Evolutionary conservation across 2,888 invertebrate genomes (phyloP).

Genomic region (Campoplex nolae): DNA sequence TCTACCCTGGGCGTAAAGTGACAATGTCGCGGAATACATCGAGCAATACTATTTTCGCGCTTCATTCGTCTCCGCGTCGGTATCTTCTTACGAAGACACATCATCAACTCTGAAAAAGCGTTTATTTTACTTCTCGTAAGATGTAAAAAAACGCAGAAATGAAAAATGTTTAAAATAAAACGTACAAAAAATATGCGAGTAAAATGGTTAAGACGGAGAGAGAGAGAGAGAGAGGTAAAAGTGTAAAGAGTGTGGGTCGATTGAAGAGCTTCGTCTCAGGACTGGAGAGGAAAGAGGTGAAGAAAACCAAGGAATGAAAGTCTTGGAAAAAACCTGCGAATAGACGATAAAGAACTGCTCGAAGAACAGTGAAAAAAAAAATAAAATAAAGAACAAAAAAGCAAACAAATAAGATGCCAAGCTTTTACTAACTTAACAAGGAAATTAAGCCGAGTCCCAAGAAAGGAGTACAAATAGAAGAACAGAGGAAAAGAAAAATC

Average conservation of each 20-base stretch:
- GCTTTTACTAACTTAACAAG: slow-evolving; percentile 66
- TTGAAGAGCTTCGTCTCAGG: slow-evolving; percentile 47
- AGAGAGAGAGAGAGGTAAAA: not conserved
- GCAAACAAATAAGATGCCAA: slow-evolving; percentile 60
- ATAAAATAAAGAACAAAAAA: slow-evolving; percentile 32
- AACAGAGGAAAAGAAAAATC: slow-evolving; percentile 13
- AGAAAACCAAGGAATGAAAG: slow-evolving; percentile 69
- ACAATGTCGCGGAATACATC: slow-evolving; percentile 25
- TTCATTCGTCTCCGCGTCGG: slow-evolving; percentile 29
- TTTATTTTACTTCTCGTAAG: slow-evolving; percentile 55
- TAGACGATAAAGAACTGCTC: slow-evolving; percentile 41
- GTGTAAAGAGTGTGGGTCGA: slow-evolving; percentile 51
- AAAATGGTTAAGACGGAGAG: slow-evolving; percentile 47
- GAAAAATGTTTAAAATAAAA: not conserved
- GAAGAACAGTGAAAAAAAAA: slow-evolving; percentile 8
- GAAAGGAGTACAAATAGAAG: slow-evolving; percentile 26
- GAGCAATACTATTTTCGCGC: slow-evolving; percentile 44
- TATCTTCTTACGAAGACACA: slow-evolving; percentile 56
- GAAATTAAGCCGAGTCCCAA: slow-evolving; percentile 62
- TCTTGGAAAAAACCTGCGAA: slow-evolving; percentile 51
- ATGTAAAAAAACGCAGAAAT: slow-evolving; percentile 23
- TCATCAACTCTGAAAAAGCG: slow-evolving; percentile 45
- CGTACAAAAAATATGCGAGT: not conserved
- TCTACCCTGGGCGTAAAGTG: slow-evolving; percentile 16
- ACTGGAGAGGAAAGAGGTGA: slow-evolving; percentile 54